These are phyloP conservation scores for Macaca nemestrina DNA, from an alignment of 2,113 vertebrate genomes.

Conservation along the genomic window DNA sequence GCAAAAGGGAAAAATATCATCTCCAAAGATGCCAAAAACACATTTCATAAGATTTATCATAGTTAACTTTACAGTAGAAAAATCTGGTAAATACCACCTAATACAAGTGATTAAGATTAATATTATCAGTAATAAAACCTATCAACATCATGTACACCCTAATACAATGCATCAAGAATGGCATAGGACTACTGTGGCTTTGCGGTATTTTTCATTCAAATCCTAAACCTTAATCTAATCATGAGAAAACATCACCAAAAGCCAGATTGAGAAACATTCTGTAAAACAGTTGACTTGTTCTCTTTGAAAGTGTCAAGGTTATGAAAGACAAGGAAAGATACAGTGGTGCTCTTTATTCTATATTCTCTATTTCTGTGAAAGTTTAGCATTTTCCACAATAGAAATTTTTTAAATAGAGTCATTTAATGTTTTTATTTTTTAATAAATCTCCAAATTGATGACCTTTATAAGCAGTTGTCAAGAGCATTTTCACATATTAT, in stretches of 20 bases:
- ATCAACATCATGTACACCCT: not conserved
- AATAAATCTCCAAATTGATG: not conserved
- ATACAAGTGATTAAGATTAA: not conserved
- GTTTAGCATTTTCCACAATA: not conserved
- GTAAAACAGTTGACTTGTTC: not conserved
- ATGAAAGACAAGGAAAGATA: not conserved
- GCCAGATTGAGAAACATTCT: not conserved
- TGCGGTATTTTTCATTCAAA: not conserved
- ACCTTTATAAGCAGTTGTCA: conserved; percentile 17
- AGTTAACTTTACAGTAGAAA: not conserved
- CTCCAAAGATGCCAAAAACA: not conserved
- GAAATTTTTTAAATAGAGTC: not conserved
- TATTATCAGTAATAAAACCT: not conserved
- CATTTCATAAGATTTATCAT: conserved; percentile 39
- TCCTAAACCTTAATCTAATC: not conserved
- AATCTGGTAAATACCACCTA: not conserved
- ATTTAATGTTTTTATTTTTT: not conserved
- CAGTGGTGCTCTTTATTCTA: not conserved
- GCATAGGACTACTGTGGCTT: not conserved
- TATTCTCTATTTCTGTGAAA: not conserved
- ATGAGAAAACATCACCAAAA: not conserved
- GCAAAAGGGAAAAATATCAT: not conserved
- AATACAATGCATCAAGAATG: not conserved
- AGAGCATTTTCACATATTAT: conserved; percentile 15
- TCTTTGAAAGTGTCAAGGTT: not conserved